Percentiles rank a stretch among this genome's conserved stretches.
These are phyloP conservation scores for Araneus ventricosus DNA, from an alignment of 1,140 invertebrate genomes.

Conservation along the genomic window DNA sequence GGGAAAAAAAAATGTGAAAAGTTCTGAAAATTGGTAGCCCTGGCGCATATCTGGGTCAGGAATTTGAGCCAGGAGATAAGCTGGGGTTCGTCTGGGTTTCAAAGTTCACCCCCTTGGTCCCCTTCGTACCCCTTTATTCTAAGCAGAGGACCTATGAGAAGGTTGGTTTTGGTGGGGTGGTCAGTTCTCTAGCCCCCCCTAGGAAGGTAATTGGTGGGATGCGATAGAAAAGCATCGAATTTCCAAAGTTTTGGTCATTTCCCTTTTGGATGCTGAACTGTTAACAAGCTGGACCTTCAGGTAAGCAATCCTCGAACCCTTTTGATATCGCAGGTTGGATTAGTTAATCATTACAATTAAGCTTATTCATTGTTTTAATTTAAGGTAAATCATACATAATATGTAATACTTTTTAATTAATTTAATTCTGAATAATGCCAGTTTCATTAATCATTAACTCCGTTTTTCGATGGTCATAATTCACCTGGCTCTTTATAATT, in stretches of 20 bases:
- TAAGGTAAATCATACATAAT: too few relatives aligned
- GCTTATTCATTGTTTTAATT: too few relatives aligned
- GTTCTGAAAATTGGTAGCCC: constrained; percentile 1
- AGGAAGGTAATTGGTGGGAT: not conserved
- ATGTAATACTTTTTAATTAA: too few relatives aligned
- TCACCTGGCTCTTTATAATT: too few relatives aligned
- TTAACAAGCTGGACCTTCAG: not conserved
- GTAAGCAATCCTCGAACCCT: too few relatives aligned
- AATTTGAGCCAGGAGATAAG: not conserved
- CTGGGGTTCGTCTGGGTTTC: not conserved
- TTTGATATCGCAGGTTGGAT: too few relatives aligned
- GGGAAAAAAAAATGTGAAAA: not conserved
- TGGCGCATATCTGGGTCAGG: not conserved
- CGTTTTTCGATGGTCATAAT: too few relatives aligned
- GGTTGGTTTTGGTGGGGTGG: not conserved
- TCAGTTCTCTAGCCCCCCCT: not conserved
- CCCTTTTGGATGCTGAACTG: not conserved
- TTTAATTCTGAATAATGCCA: too few relatives aligned
- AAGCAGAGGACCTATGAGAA: not conserved
- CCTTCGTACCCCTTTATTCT: constrained; percentile 36
- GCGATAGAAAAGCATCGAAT: not conserved
- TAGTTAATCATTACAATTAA: too few relatives aligned
- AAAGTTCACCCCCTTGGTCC: not conserved
- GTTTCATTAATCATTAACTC: too few relatives aligned
- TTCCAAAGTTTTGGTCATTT: constrained; percentile 20